Conservation (phyloP, 2,797 vertebrate genomes). For the Triplophysa bombifrons region DNA sequence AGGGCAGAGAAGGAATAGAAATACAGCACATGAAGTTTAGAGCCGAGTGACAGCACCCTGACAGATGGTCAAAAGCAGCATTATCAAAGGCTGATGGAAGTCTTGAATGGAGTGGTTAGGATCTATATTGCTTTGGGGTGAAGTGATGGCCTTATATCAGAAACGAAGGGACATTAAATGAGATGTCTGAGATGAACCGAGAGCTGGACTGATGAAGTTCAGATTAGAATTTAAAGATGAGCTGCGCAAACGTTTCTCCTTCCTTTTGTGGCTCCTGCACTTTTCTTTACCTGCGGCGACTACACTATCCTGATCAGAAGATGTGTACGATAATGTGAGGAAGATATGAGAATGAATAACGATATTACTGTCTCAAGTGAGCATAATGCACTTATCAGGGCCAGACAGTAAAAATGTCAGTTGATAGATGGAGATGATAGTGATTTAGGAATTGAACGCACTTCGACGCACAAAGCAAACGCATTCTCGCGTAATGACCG, state of each 20-base stretch:
- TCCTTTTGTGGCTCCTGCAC: constrained; percentile 49
- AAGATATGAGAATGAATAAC: constrained; percentile 3
- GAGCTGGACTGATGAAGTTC: constrained; percentile 54
- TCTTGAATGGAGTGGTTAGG: constrained; percentile 72
- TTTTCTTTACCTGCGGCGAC: neutral
- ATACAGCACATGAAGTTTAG: constrained; percentile 72
- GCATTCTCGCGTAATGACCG: constrained; percentile 7
- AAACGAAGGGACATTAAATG: constrained; percentile 67
- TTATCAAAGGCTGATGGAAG: constrained; percentile 74
- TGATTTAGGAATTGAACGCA: constrained; percentile 35
- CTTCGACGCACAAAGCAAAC: constrained; percentile 4
- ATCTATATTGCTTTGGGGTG: constrained; percentile 73
- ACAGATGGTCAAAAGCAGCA: constrained; percentile 74
- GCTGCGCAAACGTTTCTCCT: neutral
- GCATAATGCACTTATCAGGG: constrained; percentile 10
- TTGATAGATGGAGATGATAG: constrained; percentile 29
- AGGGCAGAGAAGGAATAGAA: constrained; percentile 75
- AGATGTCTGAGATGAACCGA: constrained; percentile 60
- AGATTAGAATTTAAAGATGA: constrained; percentile 8
- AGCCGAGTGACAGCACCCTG: constrained; percentile 67
- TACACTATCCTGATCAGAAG: neutral
- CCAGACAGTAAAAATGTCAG: constrained; percentile 9
- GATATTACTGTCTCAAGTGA: constrained; percentile 10
- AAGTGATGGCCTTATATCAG: constrained; percentile 72
- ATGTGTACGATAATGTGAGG: neutral